phyloP scores from a whole-genome alignment of 2,113 vertebrate species.

The Falco punctatus region DNA sequence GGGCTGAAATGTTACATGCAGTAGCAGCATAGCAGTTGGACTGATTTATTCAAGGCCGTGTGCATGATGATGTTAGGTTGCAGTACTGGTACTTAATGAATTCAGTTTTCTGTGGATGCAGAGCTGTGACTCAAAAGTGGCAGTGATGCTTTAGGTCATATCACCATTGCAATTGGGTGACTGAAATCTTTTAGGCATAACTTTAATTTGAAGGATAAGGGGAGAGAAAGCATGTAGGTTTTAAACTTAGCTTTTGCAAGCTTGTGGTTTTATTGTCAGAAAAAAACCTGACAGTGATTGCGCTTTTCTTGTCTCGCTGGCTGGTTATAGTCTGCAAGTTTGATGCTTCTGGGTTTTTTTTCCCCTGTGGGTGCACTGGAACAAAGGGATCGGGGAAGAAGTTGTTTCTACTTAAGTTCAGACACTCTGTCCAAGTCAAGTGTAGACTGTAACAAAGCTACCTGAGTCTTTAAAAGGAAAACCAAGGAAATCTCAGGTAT shows the following conservation, averaged over 20 bases:
- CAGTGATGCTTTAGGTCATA: neutral
- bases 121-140: neutral
- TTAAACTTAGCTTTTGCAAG: neutral
- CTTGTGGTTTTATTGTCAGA: neutral
- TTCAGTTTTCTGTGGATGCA: neutral
- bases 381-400: neutral
- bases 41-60: accelerated
- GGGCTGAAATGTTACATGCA: neutral
- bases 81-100: neutral
- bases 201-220: neutral
- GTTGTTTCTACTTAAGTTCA: neutral
- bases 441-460: neutral
- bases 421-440: neutral
- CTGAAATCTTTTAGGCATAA: neutral
- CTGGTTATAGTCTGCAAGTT: neutral
- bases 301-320: neutral
- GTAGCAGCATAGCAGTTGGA: neutral
- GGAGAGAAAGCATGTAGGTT: neutral
- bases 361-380: neutral
- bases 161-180: neutral
- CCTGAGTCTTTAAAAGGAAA: neutral
- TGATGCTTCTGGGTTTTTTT: neutral
- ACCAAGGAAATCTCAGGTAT: neutral
- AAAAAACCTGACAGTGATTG: neutral
- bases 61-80: neutral